Evolutionary conservation across 2,113 vertebrate species (phyloP).

Genomic region (Plectropomus leopardus): DNA sequence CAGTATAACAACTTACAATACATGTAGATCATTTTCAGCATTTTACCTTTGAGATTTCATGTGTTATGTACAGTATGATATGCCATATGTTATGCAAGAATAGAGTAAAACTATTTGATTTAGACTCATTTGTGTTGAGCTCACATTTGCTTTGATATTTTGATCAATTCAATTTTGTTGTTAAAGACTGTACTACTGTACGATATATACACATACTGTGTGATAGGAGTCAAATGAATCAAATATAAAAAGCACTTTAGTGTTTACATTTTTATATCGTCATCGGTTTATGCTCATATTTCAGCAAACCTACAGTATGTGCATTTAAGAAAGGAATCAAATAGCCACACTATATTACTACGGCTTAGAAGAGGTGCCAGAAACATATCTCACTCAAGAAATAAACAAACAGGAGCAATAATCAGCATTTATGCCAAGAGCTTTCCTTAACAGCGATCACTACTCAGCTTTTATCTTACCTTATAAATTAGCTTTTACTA

Average conservation of each 20-base stretch:
- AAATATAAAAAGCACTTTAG: slow-evolving; percentile 1
- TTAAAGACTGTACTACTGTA: too few relatives aligned
- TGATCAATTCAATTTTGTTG: background rate
- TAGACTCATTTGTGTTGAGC: background rate
- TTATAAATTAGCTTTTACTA: slow-evolving; percentile 35
- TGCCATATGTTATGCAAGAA: background rate
- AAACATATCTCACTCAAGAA: slow-evolving; percentile 19
- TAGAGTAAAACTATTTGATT: background rate
- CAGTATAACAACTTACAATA: too few relatives aligned
- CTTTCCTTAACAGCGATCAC: slow-evolving; percentile 3
- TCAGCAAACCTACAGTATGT: slow-evolving; percentile 6
- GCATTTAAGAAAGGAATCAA: slow-evolving; percentile 6
- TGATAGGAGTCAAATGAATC: background rate
- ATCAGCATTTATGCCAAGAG: slow-evolving; percentile 41
- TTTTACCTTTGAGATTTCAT: background rate
- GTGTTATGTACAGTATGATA: too few relatives aligned
- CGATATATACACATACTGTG: too few relatives aligned
- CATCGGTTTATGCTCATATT: background rate
- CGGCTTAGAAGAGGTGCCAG: slow-evolving; percentile 15
- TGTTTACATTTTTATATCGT: background rate
- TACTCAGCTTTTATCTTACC: slow-evolving; percentile 37
- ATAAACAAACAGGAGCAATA: slow-evolving; percentile 44
- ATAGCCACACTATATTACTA: background rate
- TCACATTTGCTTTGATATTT: background rate
- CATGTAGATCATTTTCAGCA: background rate